phyloP scores from a whole-genome alignment of 2,888 invertebrate genomes.

The Amblyjoppa proteus region DNA sequence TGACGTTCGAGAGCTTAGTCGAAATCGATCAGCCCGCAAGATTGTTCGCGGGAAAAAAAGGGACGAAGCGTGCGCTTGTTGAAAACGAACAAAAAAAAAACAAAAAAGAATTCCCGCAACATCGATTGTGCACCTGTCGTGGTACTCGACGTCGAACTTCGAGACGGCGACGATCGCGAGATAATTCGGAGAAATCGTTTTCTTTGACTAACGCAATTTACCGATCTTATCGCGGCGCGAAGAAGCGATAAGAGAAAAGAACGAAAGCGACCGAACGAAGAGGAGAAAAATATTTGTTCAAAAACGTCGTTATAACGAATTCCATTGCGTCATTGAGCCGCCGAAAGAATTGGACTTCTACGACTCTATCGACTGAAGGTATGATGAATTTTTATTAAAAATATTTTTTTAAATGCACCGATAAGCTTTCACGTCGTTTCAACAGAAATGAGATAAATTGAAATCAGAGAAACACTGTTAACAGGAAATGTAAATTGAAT shows the following conservation, averaged over 20 bases:
- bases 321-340: conserved; percentile 9
- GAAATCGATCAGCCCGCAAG: conserved; percentile 62
- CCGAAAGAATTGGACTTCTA: neutral
- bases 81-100: neutral
- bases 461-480: no score
- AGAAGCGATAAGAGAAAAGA: neutral
- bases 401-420: no score
- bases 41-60: conserved; percentile 44
- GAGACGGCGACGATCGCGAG: neutral
- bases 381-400: no score
- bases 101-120: neutral
- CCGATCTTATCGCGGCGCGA: conserved; percentile 15
- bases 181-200: conserved; percentile 22
- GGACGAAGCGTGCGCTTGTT: neutral
- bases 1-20: conserved; percentile 58
- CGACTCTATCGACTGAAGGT: no score
- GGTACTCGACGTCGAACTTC: neutral
- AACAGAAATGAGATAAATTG: no score
- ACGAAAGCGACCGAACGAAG: neutral
- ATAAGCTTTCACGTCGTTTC: no score
- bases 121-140: conserved; percentile 4
- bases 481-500: no score
- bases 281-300: neutral
- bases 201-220: conserved; percentile 39
- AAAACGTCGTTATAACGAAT: conserved; percentile 16